Evolutionary conservation across 2,113 vertebrate species (phyloP), one percentile per base, ranked within the genome.

Genomic region (Azemiops feae): DNA sequence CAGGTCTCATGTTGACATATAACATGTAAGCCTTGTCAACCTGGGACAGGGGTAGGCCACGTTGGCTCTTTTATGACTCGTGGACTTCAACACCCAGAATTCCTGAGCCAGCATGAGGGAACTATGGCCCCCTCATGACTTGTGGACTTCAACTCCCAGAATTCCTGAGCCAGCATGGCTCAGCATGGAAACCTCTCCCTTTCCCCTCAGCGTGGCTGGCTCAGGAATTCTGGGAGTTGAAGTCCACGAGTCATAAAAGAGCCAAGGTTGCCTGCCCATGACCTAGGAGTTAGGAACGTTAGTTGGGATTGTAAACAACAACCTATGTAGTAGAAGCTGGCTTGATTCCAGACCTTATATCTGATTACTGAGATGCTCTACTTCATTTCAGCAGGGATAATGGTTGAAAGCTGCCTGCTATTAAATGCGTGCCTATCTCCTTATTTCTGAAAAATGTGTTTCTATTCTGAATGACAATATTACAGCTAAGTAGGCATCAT

Each of bases 301-400:
- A 4, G n/a, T 60, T 69, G 50, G 18, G 4, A 60, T 54, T 10
- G 1, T 69, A 2, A 64, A 69, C 91, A 87, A 34, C 30, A 16
- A n/a, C 27, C 10, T 30, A 1, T 55, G 2, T 2, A 27, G 34
- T 47, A 47, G 45, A 55, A 4, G 74, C n/a, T 0, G 52, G 87
- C 87, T 90, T 39, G 4, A 58, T 22, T 52, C 57, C 5, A 0
- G 4, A 0, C 50, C 2, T 1, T 2, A 5, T 54, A 4, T 87
- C 43, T 39, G 27, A 34, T 39, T 52, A 16, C 43, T 11, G 0
- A 39, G 20, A 6, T 0, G 34, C 20, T 1, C 92, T 52, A 8
- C 25, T 0, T 5, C 52, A 0, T 0, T 60, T 3, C 18, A 0
- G 0, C 2, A 1, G 0, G 0, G 16, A 53, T 23, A 0, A 20